A percentile compares a stretch with the other conserved stretches of the same genome.
These are phyloP conservation scores for Tragulus kanchil DNA, from an alignment of 2,113 vertebrate species.

Conservation along the genomic window DNA sequence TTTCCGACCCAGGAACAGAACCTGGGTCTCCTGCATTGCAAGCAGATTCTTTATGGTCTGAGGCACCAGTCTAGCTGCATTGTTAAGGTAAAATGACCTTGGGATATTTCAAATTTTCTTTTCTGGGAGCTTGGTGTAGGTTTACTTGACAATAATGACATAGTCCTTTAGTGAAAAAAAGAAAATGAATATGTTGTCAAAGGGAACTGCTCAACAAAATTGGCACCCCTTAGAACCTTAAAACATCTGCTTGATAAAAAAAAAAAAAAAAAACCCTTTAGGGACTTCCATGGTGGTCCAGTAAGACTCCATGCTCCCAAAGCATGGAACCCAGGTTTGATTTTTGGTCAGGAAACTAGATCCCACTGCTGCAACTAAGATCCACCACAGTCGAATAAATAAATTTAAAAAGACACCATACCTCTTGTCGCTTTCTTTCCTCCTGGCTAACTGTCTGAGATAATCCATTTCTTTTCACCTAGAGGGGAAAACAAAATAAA, in stretches of 20 bases:
- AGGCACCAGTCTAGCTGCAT: not conserved
- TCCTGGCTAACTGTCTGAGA: conserved; percentile 92
- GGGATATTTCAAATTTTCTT: not conserved
- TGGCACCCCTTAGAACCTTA: not conserved
- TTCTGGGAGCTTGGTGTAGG: not conserved
- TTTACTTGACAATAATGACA: not conserved
- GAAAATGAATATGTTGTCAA: not conserved
- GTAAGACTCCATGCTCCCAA: not conserved
- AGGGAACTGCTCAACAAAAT: not conserved
- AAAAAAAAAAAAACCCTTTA: not conserved
- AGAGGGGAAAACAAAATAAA: conserved; percentile 49
- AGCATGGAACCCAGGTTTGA: not conserved
- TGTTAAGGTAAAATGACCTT: not conserved
- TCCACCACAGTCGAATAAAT: not conserved
- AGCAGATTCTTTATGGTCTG: not conserved
- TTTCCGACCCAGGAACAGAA: not conserved
- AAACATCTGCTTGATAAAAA: not conserved
- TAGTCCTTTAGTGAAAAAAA: not conserved
- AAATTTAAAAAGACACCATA: conserved; percentile 78
- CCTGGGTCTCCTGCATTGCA: not conserved
- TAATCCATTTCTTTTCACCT: conserved; percentile 96
- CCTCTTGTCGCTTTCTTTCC: conserved; percentile 97
- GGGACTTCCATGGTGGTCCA: not conserved
- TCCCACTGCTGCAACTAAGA: not conserved
- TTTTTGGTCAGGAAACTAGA: not conserved